These are phyloP conservation scores for Microctenopoma steveboyesi DNA, from an alignment of 2,797 vertebrate species.

Conservation along the genomic window DNA sequence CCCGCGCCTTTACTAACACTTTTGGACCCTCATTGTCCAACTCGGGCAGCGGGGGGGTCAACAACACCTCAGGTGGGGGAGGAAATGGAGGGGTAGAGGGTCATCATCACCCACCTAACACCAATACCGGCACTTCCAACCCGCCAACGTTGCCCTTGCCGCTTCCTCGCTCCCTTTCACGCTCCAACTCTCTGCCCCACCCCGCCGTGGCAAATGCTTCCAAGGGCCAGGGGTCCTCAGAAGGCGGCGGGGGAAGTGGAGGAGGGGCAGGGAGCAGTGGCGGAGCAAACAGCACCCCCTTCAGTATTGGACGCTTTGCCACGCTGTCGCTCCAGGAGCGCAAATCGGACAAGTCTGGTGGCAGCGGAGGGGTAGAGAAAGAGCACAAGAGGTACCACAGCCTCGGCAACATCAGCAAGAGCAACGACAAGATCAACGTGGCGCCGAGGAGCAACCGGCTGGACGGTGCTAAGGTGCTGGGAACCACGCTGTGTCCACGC, in stretches of 20 bases:
- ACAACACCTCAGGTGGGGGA: constrained; percentile 68
- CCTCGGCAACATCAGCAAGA: constrained; percentile 91
- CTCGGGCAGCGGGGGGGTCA: constrained; percentile 77
- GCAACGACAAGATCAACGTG: constrained; percentile 88
- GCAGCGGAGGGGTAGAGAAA: constrained; percentile 80
- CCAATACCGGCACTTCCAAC: constrained; percentile 73
- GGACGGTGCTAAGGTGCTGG: constrained; percentile 90
- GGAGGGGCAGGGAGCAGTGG: constrained; percentile 52
- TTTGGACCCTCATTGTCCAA: constrained; percentile 77
- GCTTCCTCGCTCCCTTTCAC: constrained; percentile 88
- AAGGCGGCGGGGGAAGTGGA: constrained; percentile 55
- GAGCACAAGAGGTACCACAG: constrained; percentile 95
- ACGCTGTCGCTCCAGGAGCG: constrained; percentile 89
- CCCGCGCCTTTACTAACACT: constrained; percentile 88
- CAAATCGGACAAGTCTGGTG: constrained; percentile 81
- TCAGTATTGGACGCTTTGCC: constrained; percentile 91
- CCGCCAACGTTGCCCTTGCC: constrained; percentile 79
- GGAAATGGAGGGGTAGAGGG: constrained; percentile 77
- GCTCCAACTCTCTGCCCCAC: constrained; percentile 93
- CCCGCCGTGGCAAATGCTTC: constrained; percentile 82
- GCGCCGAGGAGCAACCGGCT: constrained; percentile 82
- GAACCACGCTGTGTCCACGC: constrained; percentile 90
- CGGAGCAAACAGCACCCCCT: constrained; percentile 70
- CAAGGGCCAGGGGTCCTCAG: constrained; percentile 74
- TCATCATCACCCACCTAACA: constrained; percentile 82